Percentiles rank a stretch among this genome's conserved stretches.
phyloP scores from a whole-genome alignment of 2,113 vertebrate species.

The Noturus placidus region DNA sequence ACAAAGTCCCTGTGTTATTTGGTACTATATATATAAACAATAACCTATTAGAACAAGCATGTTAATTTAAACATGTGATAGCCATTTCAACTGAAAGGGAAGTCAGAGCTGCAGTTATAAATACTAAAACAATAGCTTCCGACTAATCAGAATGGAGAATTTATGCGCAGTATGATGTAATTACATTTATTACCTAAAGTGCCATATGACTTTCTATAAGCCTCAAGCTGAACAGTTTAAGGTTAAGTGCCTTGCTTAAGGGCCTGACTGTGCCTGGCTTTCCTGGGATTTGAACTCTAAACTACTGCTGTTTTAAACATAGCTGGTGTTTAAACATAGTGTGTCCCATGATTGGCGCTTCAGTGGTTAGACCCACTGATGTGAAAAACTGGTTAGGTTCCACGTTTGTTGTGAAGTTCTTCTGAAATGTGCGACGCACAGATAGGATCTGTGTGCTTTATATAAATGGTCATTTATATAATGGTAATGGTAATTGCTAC shows the following conservation, averaged over 20 bases:
- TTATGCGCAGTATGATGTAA: neutral
- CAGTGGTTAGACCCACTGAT: neutral
- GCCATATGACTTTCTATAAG: neutral
- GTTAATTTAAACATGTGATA: neutral
- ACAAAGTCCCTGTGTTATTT: neutral
- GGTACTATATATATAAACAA: neutral
- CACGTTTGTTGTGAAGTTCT: neutral
- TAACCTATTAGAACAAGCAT: neutral
- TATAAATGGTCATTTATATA: too few relatives aligned
- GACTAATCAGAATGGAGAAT: neutral
- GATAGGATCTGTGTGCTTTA: neutral
- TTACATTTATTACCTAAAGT: neutral
- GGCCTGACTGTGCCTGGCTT: neutral
- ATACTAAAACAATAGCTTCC: neutral
- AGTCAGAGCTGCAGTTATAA: neutral
- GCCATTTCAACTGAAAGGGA: neutral
- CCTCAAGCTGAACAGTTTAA: neutral
- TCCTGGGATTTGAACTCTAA: neutral
- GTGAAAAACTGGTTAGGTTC: neutral
- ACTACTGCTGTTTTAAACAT: slow-evolving; percentile 1
- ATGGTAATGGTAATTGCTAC: too few relatives aligned
- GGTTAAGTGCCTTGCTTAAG: neutral
- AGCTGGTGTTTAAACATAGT: neutral
- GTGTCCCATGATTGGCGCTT: neutral
- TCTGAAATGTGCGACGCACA: neutral